These are phyloP conservation scores for Rutilus rutilus DNA, from an alignment of 2,113 vertebrate genomes.

Conservation along the genomic window DNA sequence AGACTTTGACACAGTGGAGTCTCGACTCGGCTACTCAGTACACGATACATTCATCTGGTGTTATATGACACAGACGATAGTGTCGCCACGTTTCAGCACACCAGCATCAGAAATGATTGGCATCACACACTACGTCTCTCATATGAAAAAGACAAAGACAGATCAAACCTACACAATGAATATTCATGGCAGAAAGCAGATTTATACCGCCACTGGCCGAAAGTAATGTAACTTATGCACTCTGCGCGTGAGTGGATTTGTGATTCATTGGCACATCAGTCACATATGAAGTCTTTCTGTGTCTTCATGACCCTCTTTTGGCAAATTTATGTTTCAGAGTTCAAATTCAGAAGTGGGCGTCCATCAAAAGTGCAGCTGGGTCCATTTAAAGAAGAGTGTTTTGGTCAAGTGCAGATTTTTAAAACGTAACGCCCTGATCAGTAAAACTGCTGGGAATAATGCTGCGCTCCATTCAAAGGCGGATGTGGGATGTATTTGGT, in stretches of 20 bases:
- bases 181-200: conserved; percentile 39
- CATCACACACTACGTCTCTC: conserved; percentile 23
- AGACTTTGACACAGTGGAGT: conserved; percentile 11
- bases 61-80: conserved; percentile 18
- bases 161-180: conserved; percentile 38
- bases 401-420: conserved; percentile 24
- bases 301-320: conserved; percentile 29
- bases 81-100: conserved; percentile 21
- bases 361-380: conserved; percentile 19
- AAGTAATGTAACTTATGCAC: conserved; percentile 11
- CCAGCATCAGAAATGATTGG: conserved; percentile 36
- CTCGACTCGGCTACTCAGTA: conserved; percentile 22
- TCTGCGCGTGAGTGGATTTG: conserved; percentile 20
- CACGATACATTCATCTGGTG: conserved; percentile 68
- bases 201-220: conserved; percentile 43
- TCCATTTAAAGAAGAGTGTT: conserved; percentile 17
- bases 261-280: conserved; percentile 23
- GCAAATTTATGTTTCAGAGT: conserved; percentile 22
- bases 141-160: conserved; percentile 19
- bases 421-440: neutral
- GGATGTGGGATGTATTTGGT: neutral
- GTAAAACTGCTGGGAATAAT: neutral
- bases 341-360: conserved; percentile 12
- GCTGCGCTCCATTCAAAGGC: neutral
- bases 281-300: neutral